Percentiles rank a stretch among this genome's conserved stretches.
These are phyloP conservation scores for Drosophila subquinaria DNA, from an alignment of 2,888 invertebrate species.

Conservation along the genomic window DNA sequence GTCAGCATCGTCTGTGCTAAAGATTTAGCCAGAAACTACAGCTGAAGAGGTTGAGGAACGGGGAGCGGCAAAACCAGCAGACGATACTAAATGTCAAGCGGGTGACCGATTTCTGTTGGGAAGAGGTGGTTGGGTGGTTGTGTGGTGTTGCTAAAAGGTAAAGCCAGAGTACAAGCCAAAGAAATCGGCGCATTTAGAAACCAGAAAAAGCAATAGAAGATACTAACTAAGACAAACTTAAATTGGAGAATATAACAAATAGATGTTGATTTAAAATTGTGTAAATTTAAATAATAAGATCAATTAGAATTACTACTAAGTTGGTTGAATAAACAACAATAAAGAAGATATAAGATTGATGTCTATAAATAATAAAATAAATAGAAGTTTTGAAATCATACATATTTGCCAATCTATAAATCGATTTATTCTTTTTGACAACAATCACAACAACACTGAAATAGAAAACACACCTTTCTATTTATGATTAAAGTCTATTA, in stretches of 20 bases:
- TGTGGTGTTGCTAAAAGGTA: conserved; percentile 1
- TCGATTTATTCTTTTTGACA: too few species aligned
- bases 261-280: neutral
- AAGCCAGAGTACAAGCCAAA: conserved; percentile 33
- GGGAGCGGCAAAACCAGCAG: conserved; percentile 47
- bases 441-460: neutral
- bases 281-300: too few species aligned
- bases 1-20: conserved; percentile 48
- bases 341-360: too few species aligned
- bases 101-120: conserved; percentile 58
- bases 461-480: neutral
- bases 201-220: conserved; percentile 35
- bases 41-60: conserved; percentile 25
- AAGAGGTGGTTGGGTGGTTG: conserved; percentile 10
- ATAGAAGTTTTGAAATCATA: neutral
- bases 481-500: too few species aligned
- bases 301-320: too few species aligned
- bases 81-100: conserved; percentile 76
- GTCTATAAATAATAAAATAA: neutral
- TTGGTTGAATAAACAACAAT: too few species aligned
- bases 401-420: too few species aligned
- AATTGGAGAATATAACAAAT: conserved; percentile 13
- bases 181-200: conserved; percentile 57
- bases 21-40: conserved; percentile 52
- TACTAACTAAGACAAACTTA: conserved; percentile 21